Evolutionary conservation across 2,113 vertebrate species (phyloP), one percentile per base, ranked within the genome.

Genomic region (Dipodomys stephensi): DNA sequence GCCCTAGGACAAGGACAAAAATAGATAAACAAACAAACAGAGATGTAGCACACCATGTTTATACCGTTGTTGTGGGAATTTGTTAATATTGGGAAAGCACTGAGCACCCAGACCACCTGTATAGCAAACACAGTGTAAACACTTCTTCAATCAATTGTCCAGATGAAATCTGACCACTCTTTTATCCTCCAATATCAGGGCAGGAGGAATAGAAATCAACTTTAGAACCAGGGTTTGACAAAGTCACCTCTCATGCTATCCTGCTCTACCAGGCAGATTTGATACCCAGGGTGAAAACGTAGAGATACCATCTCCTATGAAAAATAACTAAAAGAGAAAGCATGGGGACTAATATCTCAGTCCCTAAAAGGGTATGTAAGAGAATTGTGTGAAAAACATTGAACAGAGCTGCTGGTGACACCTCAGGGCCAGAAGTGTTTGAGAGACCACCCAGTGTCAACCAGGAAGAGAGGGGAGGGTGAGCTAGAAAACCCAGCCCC

Each of bases 371-470:
- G 85, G 67, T 3, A 4, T 87, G 77, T 87, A 84, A 49, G 25
- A 25, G 32, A 83, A 90, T 44, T 27, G 89, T 95, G 91, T 72
- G 90, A 78, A 71, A 85, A 93, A 88, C 84, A 83, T 87, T 83
- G 90, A 73, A 67, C 96, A 96, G 96, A 95, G 74, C 84, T n/a
- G 22, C 32, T 44, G 9, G 3, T 77, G 87, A 73, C 22, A 71
- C 71, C 64, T 13, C 12, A n/a, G 88, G 90, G 13, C 78, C 95
- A 96, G 93, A 69, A 73, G 3, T 1, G 57, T 60, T 49, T 10
- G 30, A 30, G 11, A 80, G 93, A 94, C 92, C 69, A 86, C 96
- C 93, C 82, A 83, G 71, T 28, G 10, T 53, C 79, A 60, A 53
- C 65, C 30, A 80, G 64, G 27, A 57, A 76, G 87, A 87, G 64